phyloP scores from a whole-genome alignment of 2,888 invertebrate species.

The Cancer borealis region DNA sequence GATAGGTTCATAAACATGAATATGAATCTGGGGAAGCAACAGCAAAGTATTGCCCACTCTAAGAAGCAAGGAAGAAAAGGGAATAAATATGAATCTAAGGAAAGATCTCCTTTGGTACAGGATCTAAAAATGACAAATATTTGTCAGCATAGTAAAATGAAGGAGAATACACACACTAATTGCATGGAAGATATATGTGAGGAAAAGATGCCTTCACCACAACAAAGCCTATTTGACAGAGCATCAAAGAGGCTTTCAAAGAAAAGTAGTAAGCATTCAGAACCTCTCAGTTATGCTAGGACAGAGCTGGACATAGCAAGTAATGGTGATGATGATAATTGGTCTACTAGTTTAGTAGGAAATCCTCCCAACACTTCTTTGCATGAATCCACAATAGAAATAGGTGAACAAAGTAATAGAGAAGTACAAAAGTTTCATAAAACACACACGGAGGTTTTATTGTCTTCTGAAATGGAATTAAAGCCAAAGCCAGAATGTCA shows the following conservation, averaged over 20 bases:
- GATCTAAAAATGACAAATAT: not conserved
- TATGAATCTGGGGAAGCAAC: not conserved
- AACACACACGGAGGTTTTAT: not conserved
- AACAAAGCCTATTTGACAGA: slow-evolving; percentile 46
- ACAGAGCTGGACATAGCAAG: not conserved
- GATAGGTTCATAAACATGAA: slow-evolving; percentile 45
- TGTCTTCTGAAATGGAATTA: not conserved
- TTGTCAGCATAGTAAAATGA: not conserved
- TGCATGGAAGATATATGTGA: not conserved
- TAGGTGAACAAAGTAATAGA: not conserved
- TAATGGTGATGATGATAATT: not conserved
- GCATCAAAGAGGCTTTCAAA: slow-evolving; percentile 35
- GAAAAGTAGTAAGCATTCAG: not conserved
- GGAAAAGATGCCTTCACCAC: not conserved
- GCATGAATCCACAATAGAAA: not conserved
- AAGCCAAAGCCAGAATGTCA: not conserved
- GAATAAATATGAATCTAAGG: not conserved
- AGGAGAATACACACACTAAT: not conserved
- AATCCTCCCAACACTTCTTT: not conserved
- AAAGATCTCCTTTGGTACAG: not conserved
- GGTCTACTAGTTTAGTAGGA: not conserved
- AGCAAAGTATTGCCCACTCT: not conserved
- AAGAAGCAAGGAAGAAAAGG: not conserved
- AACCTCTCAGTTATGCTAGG: not conserved
- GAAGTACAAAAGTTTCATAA: not conserved